Conservation (phyloP, 2,797 vertebrate genomes). For the Epinephelus coioides region DNA sequence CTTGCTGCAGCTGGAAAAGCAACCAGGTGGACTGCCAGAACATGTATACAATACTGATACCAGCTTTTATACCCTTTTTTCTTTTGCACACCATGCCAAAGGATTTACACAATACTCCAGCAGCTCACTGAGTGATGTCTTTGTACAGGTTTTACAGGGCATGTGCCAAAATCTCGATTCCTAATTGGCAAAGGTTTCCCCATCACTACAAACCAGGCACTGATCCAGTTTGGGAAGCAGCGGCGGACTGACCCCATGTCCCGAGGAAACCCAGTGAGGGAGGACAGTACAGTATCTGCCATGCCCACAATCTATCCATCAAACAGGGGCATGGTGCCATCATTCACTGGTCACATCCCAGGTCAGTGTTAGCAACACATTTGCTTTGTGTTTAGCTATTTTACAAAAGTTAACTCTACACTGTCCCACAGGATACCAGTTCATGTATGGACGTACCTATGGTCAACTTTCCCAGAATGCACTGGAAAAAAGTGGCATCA, state of each 20-base stretch:
- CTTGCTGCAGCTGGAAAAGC: neutral
- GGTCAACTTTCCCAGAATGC: slow-evolving; percentile 83
- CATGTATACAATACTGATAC: neutral
- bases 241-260: slow-evolving; percentile 25
- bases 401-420: neutral
- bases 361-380: slow-evolving; percentile 64
- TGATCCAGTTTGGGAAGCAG: slow-evolving; percentile 82
- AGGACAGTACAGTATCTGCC: slow-evolving; percentile 14
- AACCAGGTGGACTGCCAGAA: neutral
- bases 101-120: neutral
- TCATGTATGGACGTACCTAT: slow-evolving; percentile 84
- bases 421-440: slow-evolving; percentile 81
- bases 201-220: slow-evolving; percentile 77
- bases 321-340: slow-evolving; percentile 79
- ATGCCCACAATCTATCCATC: slow-evolving; percentile 69
- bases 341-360: slow-evolving; percentile 88
- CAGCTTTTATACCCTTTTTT: neutral
- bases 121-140: slow-evolving; percentile 6
- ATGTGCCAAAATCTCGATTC: slow-evolving; percentile 80
- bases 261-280: neutral
- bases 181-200: slow-evolving; percentile 83
- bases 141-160: slow-evolving; percentile 84
- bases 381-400: neutral
- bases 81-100: neutral
- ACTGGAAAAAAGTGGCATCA: slow-evolving; percentile 69